phyloP scores from a whole-genome alignment of 2,113 vertebrate species.

The Channa maculata region DNA sequence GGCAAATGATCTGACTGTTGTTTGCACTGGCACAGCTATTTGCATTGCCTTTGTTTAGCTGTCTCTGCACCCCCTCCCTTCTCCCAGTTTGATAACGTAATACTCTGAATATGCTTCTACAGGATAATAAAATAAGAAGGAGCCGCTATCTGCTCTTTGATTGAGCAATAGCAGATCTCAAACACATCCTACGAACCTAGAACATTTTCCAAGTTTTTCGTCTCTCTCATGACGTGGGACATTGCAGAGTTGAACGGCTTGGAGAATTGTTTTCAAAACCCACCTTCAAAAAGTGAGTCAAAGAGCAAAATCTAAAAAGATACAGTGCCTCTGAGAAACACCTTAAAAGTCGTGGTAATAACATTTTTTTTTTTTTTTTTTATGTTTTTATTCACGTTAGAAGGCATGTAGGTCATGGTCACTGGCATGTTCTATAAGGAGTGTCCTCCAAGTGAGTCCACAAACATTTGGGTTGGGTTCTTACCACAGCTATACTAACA shows the following conservation, averaged over 20 bases:
- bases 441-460: too few relatives aligned
- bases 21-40: constrained; percentile 82
- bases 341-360: too few relatives aligned
- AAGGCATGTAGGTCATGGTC: too few relatives aligned
- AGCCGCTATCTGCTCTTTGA: constrained; percentile 65
- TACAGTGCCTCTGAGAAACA: too few relatives aligned
- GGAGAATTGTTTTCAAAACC: constrained; percentile 35
- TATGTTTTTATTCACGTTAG: too few relatives aligned
- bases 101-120: constrained; percentile 73
- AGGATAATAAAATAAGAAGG: constrained; percentile 67
- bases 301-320: too few relatives aligned
- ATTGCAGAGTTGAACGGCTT: constrained; percentile 45
- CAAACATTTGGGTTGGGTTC: too few relatives aligned
- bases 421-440: too few relatives aligned
- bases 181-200: constrained; percentile 53
- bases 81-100: constrained; percentile 77
- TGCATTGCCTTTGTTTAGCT: constrained; percentile 78
- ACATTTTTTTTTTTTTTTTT: too few relatives aligned
- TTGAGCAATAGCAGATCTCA: constrained; percentile 64
- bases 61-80: constrained; percentile 66
- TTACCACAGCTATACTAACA: too few relatives aligned
- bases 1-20: constrained; percentile 74
- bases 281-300: constrained; percentile 25
- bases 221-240: constrained; percentile 36
- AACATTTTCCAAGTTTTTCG: constrained; percentile 53